These are phyloP conservation scores for Rhinopomastus cyanomelas DNA, from an alignment of 2,113 vertebrate species.

Conservation along the genomic window DNA sequence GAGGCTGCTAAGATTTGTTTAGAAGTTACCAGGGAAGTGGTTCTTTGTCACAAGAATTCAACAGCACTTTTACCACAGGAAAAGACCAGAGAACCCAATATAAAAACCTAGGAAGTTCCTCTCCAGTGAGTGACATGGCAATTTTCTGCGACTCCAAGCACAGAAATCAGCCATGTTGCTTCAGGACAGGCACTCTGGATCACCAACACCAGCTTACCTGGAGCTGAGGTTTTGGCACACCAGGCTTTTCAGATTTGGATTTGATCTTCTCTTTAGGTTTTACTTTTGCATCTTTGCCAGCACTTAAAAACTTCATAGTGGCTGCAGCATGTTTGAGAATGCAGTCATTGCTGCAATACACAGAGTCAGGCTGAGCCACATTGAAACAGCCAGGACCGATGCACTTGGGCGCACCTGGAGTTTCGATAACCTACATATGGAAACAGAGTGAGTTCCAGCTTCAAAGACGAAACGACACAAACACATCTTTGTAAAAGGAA, in stretches of 20 bases:
- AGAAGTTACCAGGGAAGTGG: neutral
- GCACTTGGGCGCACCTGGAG: conserved; percentile 77
- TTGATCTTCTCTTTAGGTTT: conserved; percentile 76
- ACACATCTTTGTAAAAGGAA: fast-evolving
- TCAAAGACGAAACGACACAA: neutral
- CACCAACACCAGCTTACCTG: conserved; percentile 74
- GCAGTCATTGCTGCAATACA: conserved; percentile 94
- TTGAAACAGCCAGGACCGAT: conserved; percentile 88
- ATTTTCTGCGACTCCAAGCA: neutral
- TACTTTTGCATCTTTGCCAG: conserved; percentile 80
- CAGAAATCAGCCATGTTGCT: neutral
- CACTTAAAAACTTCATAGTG: conserved; percentile 87
- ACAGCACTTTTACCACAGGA: neutral
- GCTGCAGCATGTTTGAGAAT: conserved; percentile 92
- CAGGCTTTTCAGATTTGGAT: conserved; percentile 74
- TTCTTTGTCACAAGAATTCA: neutral
- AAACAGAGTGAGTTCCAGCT: neutral
- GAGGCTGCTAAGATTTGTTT: neutral
- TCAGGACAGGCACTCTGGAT: neutral
- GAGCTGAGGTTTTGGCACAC: conserved; percentile 59
- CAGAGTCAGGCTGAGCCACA: conserved; percentile 86
- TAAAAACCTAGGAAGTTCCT: neutral
- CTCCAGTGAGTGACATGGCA: neutral
- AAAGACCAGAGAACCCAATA: neutral
- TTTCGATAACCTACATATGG: conserved; percentile 72